Percentiles rank a stretch among this genome's conserved stretches.
Evolutionary conservation across 2,113 vertebrate species (phyloP).

Genomic region (Protomyctophum bolini): DNA sequence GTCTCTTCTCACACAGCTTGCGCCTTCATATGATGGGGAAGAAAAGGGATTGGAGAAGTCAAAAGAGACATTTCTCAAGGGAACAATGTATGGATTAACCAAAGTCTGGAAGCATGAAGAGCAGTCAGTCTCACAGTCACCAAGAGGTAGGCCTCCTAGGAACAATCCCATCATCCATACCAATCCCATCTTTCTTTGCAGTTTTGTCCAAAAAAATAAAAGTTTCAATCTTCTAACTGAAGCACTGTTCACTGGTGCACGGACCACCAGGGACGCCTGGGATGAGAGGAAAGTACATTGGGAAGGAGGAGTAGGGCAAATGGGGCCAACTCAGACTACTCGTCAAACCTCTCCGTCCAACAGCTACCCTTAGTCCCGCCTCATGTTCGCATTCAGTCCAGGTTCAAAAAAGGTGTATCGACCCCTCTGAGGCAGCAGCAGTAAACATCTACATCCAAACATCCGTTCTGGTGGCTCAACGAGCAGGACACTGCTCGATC

Average conservation of each 20-base stretch:
- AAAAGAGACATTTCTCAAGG: slow-evolving; percentile 4
- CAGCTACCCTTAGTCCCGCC: not conserved
- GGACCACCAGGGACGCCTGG: not conserved
- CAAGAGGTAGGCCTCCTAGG: not conserved
- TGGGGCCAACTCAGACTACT: not conserved
- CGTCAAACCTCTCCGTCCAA: not conserved
- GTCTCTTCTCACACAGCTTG: slow-evolving; percentile 5
- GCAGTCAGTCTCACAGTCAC: slow-evolving; percentile 7
- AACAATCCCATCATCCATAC: slow-evolving; percentile 17
- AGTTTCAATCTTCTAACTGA: slow-evolving; percentile 14
- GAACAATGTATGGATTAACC: slow-evolving; percentile 7
- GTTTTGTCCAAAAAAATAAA: slow-evolving; percentile 1
- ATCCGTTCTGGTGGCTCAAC: not conserved
- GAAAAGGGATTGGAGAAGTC: slow-evolving; percentile 7
- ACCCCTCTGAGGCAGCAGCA: not conserved
- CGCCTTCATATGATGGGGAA: not conserved
- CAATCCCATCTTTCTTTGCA: slow-evolving; percentile 16
- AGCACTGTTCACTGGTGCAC: slow-evolving; percentile 19
- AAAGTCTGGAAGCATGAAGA: slow-evolving; percentile 4
- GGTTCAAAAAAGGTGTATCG: too few species aligned
- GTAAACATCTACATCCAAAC: not conserved
- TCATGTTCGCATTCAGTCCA: not conserved
- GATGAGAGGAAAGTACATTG: not conserved
- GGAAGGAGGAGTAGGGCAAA: not conserved
- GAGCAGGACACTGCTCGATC: not conserved